Base-by-base conservation (phyloP, 2,113 vertebrate genomes). In the Oxyura jamaicensis region DNA sequence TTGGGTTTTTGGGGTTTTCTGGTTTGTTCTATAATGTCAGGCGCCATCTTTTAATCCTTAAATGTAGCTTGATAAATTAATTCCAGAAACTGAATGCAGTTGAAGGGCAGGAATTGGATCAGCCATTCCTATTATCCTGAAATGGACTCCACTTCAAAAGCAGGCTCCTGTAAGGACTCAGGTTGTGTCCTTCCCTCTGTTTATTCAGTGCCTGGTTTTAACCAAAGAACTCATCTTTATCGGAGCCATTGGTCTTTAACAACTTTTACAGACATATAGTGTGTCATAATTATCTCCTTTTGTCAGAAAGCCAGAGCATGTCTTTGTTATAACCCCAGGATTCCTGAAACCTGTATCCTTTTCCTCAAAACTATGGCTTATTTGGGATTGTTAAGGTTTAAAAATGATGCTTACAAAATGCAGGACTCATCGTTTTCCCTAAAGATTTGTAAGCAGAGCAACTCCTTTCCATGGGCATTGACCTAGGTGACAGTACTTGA, bases 1-100 rank as follows among this genome's bases (percentile, higher is more conserved):
- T 88, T 60, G 94, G 81, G 88, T 94, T 95, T 97, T 96, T 50
- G 86, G 92, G 76, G 86, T 71, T 92, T 96, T 95, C 77, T 91
- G 91, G 83, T 93, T 93, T 96, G 95, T 95, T 95, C 92, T 36
- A 58, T 95, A 94, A 95, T 95, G 92, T 96, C 95, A 96, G 88
- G 92, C 74, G 0, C 93, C 90, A 96, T 96, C 95, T 96, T 96
- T 93, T 96, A 97, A 96, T 96, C 95, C 95, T 86, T 87, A 84
- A 88, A 97, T 31, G 41, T 96, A 76, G 74, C 95, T 97, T 97
- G 96, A 97, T 96, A 96, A 96, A 96, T 95, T 97, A 96, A 96
- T 97, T 97, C 96, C 96, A 96, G 90, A 91, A 95, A 82, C 74
- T 93, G 90, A 93, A 92, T 93, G 92, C 69, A 11, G 66, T 50